These are phyloP conservation scores for Myotis brandtii DNA, from an alignment of 2,113 vertebrate species.

Conservation along the genomic window DNA sequence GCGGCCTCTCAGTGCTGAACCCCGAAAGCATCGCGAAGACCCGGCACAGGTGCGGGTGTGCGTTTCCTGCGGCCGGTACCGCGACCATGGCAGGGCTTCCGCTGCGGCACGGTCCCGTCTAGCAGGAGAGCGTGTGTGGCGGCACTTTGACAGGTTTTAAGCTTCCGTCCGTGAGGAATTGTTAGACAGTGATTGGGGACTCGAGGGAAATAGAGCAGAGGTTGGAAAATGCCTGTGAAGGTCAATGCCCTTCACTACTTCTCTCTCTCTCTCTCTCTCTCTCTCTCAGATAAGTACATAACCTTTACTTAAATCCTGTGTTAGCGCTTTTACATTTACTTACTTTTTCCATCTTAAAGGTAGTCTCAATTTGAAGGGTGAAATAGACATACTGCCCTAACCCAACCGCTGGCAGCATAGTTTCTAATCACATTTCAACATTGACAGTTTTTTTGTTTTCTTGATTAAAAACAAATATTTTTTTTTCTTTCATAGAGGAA, in stretches of 20 bases:
- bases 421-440: not conserved
- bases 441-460: not conserved
- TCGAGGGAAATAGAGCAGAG: not conserved
- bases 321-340: not conserved
- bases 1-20: not conserved
- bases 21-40: not conserved
- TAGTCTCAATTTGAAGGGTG: not conserved
- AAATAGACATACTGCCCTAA: not conserved
- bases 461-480: not conserved
- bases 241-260: accelerated
- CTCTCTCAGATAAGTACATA: not conserved
- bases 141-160: not conserved
- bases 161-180: not conserved
- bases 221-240: not conserved
- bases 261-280: not conserved
- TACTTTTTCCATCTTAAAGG: not conserved
- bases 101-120: not conserved
- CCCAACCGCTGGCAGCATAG: not conserved
- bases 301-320: not conserved
- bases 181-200: not conserved
- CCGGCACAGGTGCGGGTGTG: not conserved
- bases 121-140: not conserved
- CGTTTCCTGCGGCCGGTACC: not conserved
- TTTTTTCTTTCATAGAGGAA: too few species aligned
- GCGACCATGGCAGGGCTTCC: not conserved